Base-by-base conservation (phyloP, 1,140 invertebrate genomes). In the Helicorthomorpha holstii region DNA sequence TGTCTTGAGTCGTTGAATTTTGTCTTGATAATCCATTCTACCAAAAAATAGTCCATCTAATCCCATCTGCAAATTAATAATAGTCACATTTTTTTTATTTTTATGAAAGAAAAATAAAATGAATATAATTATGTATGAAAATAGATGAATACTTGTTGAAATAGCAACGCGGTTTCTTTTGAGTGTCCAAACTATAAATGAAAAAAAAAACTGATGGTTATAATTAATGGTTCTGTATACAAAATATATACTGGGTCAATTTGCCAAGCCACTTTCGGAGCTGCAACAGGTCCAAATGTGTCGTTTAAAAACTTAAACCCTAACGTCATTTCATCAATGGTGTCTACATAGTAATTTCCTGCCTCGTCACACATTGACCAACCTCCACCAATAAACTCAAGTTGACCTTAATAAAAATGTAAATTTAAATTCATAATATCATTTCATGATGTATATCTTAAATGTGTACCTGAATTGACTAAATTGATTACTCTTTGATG, bases 311-410 rank as follows among this genome's bases (percentile, higher is more conserved):
- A 73, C 34, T 71, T 61, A 48, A 43, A 50, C 22, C 77, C 77
- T 0, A 74, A 58, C 14, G 74, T 72, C 62, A 92, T 91, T 66
- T 98, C 91, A 68, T 98, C 92, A 26, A 98, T 81, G 14, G 90
- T 82, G 45, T 85, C 87, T 56, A 86, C 84, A 66, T 98, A 98
- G 64, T 97, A 86, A 0, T 85, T 79, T 0, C 78, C 72, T 0
- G 90, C 92, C 63, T 97, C 93, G 62, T 97, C 93, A 66, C 95
- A 91, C 87, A 93, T 91, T 52, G 77, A 82, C 85, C 86, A 91
- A 0, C 79, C 88, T 55, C 73, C 88, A 2, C 80, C 79, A 7
- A 82, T 84, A 55, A 98, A 87, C 71, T 95, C 87, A 23, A 98
- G 25, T 25, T 46, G 44, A 7, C 44, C 44, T 46, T 22, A 46